Percentiles rank a stretch among this genome's conserved stretches.
Evolutionary conservation across 1,140 invertebrate genomes (phyloP).

Genomic region (Neotoxoptera formosana): DNA sequence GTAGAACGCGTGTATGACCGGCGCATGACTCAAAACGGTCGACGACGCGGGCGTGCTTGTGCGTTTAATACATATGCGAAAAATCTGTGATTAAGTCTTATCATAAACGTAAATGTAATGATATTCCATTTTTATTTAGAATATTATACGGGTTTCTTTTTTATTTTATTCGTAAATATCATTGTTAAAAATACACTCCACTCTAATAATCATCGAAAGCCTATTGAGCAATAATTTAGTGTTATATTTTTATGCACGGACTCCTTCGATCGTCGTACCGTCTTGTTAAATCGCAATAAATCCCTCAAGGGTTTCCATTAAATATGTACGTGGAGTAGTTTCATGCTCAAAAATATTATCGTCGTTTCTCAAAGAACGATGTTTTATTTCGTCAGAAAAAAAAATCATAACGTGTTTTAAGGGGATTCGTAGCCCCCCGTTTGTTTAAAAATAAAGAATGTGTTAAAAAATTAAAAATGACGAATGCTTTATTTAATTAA

Average conservation of each 20-base stretch:
- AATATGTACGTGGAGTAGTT: background rate
- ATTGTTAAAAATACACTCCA: background rate
- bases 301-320: background rate
- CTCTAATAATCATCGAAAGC: background rate
- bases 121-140: background rate
- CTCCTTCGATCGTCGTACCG: background rate
- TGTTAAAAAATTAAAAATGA: slow-evolving; percentile 49
- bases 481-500: background rate
- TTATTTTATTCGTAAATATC: background rate
- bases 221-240: background rate
- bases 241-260: background rate
- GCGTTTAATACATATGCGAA: background rate
- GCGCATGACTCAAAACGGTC: background rate
- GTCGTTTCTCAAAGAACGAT: background rate
- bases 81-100: slow-evolving; percentile 17
- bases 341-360: background rate
- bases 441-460: slow-evolving; percentile 26
- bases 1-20: background rate
- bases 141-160: background rate
- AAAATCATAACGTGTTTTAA: background rate
- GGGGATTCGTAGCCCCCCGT: slow-evolving; percentile 14
- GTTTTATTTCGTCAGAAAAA: background rate
- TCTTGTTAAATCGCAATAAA: background rate
- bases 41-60: background rate
- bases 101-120: background rate